Conservation (phyloP, 2,113 vertebrate genomes). For the Notarius quadriscutis region DNA sequence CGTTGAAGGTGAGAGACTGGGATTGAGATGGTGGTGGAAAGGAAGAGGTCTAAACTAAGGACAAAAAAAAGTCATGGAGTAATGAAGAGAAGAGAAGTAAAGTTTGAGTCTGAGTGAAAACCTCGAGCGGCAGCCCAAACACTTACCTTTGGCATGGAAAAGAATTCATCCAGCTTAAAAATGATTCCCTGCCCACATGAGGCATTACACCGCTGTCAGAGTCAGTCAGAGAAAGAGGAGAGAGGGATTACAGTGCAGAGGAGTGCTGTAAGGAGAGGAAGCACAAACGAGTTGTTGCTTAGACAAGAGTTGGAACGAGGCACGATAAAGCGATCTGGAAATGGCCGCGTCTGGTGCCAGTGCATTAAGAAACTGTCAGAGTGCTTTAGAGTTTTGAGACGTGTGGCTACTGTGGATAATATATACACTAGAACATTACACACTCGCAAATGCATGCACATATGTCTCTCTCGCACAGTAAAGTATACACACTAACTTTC, state of each 20-base stretch:
- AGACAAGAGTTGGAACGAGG: conserved; percentile 37
- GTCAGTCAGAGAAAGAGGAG: conserved; percentile 25
- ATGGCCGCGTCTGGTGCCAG: conserved; percentile 43
- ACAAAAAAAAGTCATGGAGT: not conserved
- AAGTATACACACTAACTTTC: conserved; percentile 35
- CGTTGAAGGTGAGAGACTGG: not conserved
- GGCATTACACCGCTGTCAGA: conserved; percentile 45
- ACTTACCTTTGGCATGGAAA: conserved; percentile 40
- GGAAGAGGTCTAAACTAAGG: not conserved
- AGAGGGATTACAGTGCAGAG: conserved; percentile 29
- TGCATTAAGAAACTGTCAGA: conserved; percentile 46
- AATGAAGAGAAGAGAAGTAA: conserved; percentile 31
- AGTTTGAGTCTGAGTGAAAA: conserved; percentile 23
- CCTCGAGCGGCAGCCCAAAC: conserved; percentile 35
- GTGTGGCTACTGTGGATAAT: conserved; percentile 47
- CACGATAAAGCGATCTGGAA: conserved; percentile 42
- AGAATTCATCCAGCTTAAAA: conserved; percentile 41
- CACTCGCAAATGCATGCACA: conserved; percentile 17
- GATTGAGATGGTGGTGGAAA: not conserved
- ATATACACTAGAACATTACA: conserved; percentile 26
- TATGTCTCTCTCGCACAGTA: conserved; percentile 32
- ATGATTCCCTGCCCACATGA: conserved; percentile 36
- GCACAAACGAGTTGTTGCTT: conserved; percentile 35
- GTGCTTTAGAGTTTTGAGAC: conserved; percentile 34
- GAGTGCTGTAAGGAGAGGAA: conserved; percentile 41